Evolutionary conservation across 2,797 vertebrate genomes (phyloP).

Genomic region (Tinamus major): DNA sequence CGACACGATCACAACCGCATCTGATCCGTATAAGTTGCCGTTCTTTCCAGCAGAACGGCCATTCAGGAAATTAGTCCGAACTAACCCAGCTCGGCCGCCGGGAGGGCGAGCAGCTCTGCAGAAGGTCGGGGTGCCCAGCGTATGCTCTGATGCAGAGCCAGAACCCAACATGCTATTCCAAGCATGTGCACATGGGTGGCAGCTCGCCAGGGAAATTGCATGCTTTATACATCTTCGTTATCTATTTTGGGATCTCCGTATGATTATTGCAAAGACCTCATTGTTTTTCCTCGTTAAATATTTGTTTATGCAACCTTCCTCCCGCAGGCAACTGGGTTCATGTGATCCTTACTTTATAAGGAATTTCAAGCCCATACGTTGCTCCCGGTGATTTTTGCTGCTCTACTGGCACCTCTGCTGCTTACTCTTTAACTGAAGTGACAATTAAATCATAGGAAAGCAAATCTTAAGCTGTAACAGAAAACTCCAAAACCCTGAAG

Average conservation of each 20-base stretch:
- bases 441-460: slow-evolving; percentile 54
- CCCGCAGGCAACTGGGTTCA: slow-evolving; percentile 44
- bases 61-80: slow-evolving; percentile 49
- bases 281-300: slow-evolving; percentile 56
- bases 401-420: slow-evolving; percentile 56
- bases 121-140: not conserved
- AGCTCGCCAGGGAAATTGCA: not conserved
- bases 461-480: slow-evolving; percentile 49
- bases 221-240: slow-evolving; percentile 21
- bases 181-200: not conserved
- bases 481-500: slow-evolving; percentile 20
- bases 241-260: slow-evolving; percentile 57
- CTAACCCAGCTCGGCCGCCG: not conserved
- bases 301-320: slow-evolving; percentile 58
- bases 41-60: slow-evolving; percentile 53
- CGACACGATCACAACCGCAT: not conserved
- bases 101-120: not conserved
- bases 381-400: slow-evolving; percentile 55
- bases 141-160: not conserved
- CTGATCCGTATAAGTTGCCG: not conserved
- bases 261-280: slow-evolving; percentile 52
- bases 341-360: slow-evolving; percentile 65
- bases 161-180: not conserved
- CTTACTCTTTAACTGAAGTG: slow-evolving; percentile 57
- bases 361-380: slow-evolving; percentile 63